phyloP scores from a whole-genome alignment of 2,113 vertebrate genomes.

The Callorhinus ursinus region DNA sequence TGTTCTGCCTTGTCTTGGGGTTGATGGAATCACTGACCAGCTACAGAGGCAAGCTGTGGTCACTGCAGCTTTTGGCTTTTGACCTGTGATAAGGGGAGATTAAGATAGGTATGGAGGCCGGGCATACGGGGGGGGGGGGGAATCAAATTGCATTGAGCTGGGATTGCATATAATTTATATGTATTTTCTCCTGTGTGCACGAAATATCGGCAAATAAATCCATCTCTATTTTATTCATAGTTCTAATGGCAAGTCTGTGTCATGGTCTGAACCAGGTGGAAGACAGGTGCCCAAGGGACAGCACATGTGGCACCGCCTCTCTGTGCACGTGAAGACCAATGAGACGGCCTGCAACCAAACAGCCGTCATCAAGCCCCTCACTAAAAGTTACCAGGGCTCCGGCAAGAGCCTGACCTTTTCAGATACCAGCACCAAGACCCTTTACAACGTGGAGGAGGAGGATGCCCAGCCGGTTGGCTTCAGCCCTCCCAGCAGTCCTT shows the following conservation, averaged over 20 bases:
- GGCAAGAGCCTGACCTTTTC: constrained; percentile 92
- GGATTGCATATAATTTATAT: not conserved
- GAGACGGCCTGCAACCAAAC: constrained; percentile 98
- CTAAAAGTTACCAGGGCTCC: constrained; percentile 94
- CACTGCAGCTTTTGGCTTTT: not conserved
- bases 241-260: constrained; percentile 99
- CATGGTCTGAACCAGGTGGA: constrained; percentile 99
- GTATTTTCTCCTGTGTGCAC: not conserved
- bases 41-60: not conserved
- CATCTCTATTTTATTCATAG: constrained; percentile 98
- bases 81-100: not conserved
- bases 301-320: constrained; percentile 99
- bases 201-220: constrained; percentile 82
- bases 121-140: not conserved
- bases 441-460: constrained; percentile 91
- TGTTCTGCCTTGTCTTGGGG: not conserved
- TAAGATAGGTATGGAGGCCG: not conserved
- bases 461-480: constrained; percentile 85
- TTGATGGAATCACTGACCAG: not conserved
- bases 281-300: constrained; percentile 96
- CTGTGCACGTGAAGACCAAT: constrained; percentile 98
- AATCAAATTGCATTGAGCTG: not conserved
- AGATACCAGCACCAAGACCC: constrained; percentile 91
- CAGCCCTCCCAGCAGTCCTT: constrained; percentile 86
- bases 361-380: constrained; percentile 99